Evolutionary conservation across 2,888 invertebrate genomes (phyloP).

Genomic region (Stenurella melanura): DNA sequence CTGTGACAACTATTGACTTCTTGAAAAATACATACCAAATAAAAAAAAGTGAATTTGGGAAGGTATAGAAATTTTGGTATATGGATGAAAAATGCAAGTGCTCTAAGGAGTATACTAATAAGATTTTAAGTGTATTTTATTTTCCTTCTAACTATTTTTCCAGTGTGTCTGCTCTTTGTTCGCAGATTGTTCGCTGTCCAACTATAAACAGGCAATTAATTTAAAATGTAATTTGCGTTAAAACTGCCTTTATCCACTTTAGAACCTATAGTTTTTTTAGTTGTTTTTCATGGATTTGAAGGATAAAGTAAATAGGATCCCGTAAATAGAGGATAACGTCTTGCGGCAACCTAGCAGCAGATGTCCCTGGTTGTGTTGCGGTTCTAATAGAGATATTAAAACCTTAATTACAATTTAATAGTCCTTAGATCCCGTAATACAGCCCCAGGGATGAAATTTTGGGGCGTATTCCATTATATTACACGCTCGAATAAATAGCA

Average conservation of each 20-base stretch:
- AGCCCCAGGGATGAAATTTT: slow-evolving; percentile 33
- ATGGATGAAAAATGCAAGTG: too few species aligned
- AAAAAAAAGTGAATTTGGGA: too few species aligned
- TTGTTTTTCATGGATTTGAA: slow-evolving; percentile 23
- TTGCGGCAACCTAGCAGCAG: slow-evolving; percentile 44
- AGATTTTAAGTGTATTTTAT: not conserved
- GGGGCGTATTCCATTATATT: slow-evolving; percentile 37
- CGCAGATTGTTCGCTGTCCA: not conserved
- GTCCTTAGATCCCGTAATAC: slow-evolving; percentile 44
- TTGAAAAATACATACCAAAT: too few species aligned
- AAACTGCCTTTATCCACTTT: slow-evolving; percentile 20
- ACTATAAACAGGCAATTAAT: slow-evolving; percentile 22
- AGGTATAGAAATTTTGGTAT: too few species aligned
- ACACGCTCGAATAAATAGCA: slow-evolving; percentile 31
- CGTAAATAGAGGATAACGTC: slow-evolving; percentile 26
- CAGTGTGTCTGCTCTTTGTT: not conserved
- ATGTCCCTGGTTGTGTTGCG: slow-evolving; percentile 56
- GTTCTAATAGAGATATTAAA: slow-evolving; percentile 60
- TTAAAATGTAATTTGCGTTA: slow-evolving; percentile 24
- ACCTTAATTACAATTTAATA: slow-evolving; percentile 60
- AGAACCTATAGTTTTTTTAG: slow-evolving; percentile 14
- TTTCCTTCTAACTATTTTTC: not conserved
- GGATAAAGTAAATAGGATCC: slow-evolving; percentile 24
- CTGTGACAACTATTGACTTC: too few species aligned
- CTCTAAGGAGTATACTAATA: too few species aligned